These are phyloP conservation scores for Hepsetus odoe DNA, from an alignment of 2,113 vertebrate species.

Conservation along the genomic window DNA sequence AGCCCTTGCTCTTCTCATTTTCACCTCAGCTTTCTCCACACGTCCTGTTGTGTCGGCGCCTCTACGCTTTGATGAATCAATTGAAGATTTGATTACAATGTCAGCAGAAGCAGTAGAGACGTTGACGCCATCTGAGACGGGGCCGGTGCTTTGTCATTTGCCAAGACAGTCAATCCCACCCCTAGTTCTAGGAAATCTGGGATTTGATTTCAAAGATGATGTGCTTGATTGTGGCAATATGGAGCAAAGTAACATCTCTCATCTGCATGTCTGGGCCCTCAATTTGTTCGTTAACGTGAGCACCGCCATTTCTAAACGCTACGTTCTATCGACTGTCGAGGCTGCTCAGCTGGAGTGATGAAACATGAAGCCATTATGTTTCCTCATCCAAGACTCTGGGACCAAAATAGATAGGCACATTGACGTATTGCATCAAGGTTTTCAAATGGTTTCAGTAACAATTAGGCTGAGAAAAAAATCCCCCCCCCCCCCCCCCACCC, in stretches of 20 bases:
- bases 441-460: constrained; percentile 42
- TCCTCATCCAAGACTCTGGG: constrained; percentile 21
- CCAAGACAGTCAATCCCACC: neutral
- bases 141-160: neutral
- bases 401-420: constrained; percentile 24
- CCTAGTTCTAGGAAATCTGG: neutral
- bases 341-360: neutral
- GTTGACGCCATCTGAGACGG: neutral
- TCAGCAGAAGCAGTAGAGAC: neutral
- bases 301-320: neutral
- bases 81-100: constrained; percentile 36
- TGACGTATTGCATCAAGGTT: constrained; percentile 1
- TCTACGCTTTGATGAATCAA: constrained; percentile 29
- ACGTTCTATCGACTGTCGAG: neutral
- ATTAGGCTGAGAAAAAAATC: constrained; percentile 46
- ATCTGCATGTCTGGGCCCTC: neutral
- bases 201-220: neutral
- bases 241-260: neutral
- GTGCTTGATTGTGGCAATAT: neutral
- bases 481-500: constrained; percentile 36
- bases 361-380: constrained; percentile 3
- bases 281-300: constrained; percentile 2
- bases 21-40: constrained; percentile 19
- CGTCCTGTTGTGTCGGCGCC: constrained; percentile 22
- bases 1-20: constrained; percentile 18